A percentile compares a stretch with the other conserved stretches of the same genome.
Evolutionary conservation across 2,113 vertebrate species (phyloP).

Genomic region (Trematomus loennbergii): DNA sequence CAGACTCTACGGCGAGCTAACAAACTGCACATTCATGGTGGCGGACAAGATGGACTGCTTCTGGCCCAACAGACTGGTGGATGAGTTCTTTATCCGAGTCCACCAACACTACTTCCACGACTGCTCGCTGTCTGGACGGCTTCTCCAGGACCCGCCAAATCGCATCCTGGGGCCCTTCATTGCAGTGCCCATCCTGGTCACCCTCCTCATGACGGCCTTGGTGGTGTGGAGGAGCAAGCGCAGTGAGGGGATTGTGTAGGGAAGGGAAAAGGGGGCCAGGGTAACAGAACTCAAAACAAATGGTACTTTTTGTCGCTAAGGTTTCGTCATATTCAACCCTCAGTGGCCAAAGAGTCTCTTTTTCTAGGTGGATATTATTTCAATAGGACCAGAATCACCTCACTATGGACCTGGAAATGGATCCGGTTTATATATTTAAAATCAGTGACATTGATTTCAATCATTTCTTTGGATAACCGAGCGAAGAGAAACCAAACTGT

Average conservation of each 20-base stretch:
- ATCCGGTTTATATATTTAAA: constrained; percentile 11
- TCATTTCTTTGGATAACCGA: constrained; percentile 15
- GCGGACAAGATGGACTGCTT: constrained; percentile 87
- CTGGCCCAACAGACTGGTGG: constrained; percentile 93
- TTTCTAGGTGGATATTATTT: not conserved
- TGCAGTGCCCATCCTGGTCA: constrained; percentile 88
- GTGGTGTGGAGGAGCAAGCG: constrained; percentile 95
- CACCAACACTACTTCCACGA: constrained; percentile 90
- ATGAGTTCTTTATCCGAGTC: constrained; percentile 90
- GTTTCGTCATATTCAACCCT: constrained; percentile 15
- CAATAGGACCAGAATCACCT: not conserved
- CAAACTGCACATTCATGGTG: constrained; percentile 89
- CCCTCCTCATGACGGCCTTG: constrained; percentile 90
- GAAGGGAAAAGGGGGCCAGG: not conserved
- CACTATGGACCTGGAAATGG: constrained; percentile 9
- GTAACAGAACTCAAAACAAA: constrained; percentile 19
- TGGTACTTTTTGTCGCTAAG: constrained; percentile 12
- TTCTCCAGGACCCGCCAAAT: constrained; percentile 88
- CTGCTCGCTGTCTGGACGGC: constrained; percentile 88
- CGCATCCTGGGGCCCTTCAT: constrained; percentile 92
- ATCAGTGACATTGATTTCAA: constrained; percentile 13
- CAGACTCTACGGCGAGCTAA: constrained; percentile 90
- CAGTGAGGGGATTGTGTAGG: constrained; percentile 88
- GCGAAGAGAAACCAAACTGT: not conserved
- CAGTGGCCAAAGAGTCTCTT: constrained; percentile 41